Evolutionary conservation across 2,113 vertebrate species (phyloP).

Genomic region (Nerophis lumbriciformis): DNA sequence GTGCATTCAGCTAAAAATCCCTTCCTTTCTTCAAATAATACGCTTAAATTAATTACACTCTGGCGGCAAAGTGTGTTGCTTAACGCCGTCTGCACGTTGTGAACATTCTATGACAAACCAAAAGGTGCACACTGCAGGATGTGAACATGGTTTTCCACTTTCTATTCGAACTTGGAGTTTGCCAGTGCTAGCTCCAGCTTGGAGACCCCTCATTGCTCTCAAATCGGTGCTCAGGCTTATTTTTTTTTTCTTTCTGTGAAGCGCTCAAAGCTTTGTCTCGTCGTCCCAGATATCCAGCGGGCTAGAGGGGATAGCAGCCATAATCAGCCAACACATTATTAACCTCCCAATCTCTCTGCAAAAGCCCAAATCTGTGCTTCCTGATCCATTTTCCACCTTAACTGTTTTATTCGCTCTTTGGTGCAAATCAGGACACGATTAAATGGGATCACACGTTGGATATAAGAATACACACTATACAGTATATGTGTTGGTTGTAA

Average conservation of each 20-base stretch:
- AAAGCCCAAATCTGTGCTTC: constrained; percentile 2
- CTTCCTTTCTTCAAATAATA: too few relatives aligned
- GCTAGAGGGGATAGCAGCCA: not conserved
- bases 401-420: not conserved
- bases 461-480: not conserved
- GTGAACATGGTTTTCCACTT: too few relatives aligned
- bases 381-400: constrained; percentile 8
- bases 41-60: too few relatives aligned
- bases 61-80: too few relatives aligned
- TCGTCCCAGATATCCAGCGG: constrained; percentile 5
- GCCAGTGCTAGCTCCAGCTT: not conserved
- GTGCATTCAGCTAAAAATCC: too few relatives aligned
- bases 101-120: not conserved
- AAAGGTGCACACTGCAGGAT: not conserved
- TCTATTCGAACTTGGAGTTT: not conserved
- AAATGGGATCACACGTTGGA: not conserved
- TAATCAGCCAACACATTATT: constrained; percentile 10
- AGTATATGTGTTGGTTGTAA: not conserved
- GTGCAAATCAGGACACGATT: constrained; percentile 1
- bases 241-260: not conserved
- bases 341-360: constrained; percentile 6
- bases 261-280: constrained; percentile 4
- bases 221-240: not conserved
- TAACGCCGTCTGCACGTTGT: too few relatives aligned
- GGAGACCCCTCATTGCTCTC: not conserved